Evolutionary conservation across 2,113 vertebrate genomes (phyloP).

Genomic region (Upupa epops): DNA sequence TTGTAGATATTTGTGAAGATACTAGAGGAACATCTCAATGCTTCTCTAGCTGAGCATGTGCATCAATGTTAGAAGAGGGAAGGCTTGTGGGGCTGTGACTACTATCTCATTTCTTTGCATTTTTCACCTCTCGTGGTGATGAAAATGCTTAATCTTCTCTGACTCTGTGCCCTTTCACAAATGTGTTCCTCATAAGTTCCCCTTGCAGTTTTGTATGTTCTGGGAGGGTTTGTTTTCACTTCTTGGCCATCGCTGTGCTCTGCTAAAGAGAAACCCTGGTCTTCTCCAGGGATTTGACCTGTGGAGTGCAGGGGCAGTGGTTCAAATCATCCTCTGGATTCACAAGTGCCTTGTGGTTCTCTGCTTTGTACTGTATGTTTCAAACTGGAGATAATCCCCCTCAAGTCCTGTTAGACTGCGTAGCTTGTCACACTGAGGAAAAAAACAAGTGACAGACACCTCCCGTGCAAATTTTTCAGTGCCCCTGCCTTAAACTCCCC

Average conservation of each 20-base stretch:
- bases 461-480: background rate
- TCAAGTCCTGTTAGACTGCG: background rate
- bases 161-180: background rate
- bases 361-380: rapidly evolving
- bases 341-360: background rate
- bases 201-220: background rate
- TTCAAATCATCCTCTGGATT: background rate
- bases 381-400: background rate
- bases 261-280: background rate
- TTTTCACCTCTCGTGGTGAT: background rate
- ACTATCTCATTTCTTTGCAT: background rate
- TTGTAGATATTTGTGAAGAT: background rate
- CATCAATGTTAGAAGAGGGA: background rate
- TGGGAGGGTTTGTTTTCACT: background rate
- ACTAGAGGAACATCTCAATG: background rate
- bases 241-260: background rate
- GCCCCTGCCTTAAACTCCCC: background rate
- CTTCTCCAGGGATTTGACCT: background rate
- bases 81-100: background rate
- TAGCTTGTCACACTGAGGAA: background rate
- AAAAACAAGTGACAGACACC: background rate
- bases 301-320: rapidly evolving
- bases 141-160: background rate
- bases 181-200: background rate
- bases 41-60: background rate